Evolutionary conservation across 2,113 vertebrate genomes (phyloP).

Genomic region (Nymphicus hollandicus): DNA sequence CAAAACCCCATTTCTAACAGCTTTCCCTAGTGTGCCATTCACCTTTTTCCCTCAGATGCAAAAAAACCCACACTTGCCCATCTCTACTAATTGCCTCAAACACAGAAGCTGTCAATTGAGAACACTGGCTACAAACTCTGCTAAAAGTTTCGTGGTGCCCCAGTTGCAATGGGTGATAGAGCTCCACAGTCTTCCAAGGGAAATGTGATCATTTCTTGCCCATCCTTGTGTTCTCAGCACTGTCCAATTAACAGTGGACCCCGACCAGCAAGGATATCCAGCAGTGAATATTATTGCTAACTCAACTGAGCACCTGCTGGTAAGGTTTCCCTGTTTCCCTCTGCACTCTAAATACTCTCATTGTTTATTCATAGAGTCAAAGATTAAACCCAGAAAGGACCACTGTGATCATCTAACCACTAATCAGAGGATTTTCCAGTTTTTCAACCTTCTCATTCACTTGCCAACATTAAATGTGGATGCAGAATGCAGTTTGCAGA

Average conservation of each 20-base stretch:
- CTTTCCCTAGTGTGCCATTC: neutral
- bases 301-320: constrained; percentile 46
- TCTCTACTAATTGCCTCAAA: neutral
- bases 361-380: constrained; percentile 60
- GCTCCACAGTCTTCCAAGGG: neutral
- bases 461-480: neutral
- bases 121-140: neutral
- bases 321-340: constrained; percentile 23
- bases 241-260: constrained; percentile 54
- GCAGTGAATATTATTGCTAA: constrained; percentile 49
- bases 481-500: neutral
- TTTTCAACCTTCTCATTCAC: neutral
- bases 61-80: neutral
- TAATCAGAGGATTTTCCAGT: constrained; percentile 25
- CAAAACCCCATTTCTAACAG: neutral
- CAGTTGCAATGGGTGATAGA: constrained; percentile 19
- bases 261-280: constrained; percentile 34
- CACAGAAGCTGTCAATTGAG: neutral
- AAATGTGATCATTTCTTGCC: constrained; percentile 40
- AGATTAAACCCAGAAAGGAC: constrained; percentile 48
- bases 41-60: neutral
- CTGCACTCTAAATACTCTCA: constrained; percentile 49
- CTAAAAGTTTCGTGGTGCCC: neutral
- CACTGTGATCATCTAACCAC: constrained; percentile 37
- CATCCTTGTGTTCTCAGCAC: constrained; percentile 21